Evolutionary conservation across 2,797 vertebrate species (phyloP), one percentile per base, ranked within the genome.

Genomic region (Leptatherina wallacei): DNA sequence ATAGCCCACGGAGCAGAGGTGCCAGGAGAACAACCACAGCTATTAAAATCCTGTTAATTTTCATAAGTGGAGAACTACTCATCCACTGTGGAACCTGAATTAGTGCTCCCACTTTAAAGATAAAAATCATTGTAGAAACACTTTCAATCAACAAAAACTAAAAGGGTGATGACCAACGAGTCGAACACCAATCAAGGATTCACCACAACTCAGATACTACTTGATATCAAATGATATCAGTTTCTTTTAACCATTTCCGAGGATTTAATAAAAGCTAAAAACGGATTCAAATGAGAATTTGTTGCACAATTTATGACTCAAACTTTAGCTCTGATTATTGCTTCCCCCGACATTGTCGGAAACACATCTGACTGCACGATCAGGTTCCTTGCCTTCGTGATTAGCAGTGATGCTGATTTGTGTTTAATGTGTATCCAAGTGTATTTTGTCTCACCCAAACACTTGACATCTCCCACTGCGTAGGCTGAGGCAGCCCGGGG

Each of bases 401-500:
- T 32, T 55, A 24, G 20, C 33, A 27, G 4, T 4, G 8, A 47
- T 29, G 24, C n/a, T 47, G 24, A 75, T 56, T 56, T 20, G 42
- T 0, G 13, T 68, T 65, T 12, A 65, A 61, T 2, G 10, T 65
- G 58, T 18, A 20, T 60, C 14, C 1, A 56, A 61, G 60, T 51
- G 44, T n/a, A 11, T 70, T 54, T 40, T 4, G 11, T 72, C 95
- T 96, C 94, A 98, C 98, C 96, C 96, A 99, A 95, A 95, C 96
- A 97, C 89, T 98, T 99, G 88, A 99, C 94, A 22, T 94, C 93
- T 59, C 97, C 96, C 78, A 96, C 95, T 60, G 98, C 96, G 68
- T 99, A 99, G 60, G 96, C 98, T 30, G 98, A 99, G 85, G 98
- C 98, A 58, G 98, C 98, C 86, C 98, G 95, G 85, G 97, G 98